Percentiles rank a stretch among this genome's conserved stretches.
These are phyloP conservation scores for Littorina saxatilis DNA, from an alignment of 1,140 invertebrate species.

Conservation along the genomic window DNA sequence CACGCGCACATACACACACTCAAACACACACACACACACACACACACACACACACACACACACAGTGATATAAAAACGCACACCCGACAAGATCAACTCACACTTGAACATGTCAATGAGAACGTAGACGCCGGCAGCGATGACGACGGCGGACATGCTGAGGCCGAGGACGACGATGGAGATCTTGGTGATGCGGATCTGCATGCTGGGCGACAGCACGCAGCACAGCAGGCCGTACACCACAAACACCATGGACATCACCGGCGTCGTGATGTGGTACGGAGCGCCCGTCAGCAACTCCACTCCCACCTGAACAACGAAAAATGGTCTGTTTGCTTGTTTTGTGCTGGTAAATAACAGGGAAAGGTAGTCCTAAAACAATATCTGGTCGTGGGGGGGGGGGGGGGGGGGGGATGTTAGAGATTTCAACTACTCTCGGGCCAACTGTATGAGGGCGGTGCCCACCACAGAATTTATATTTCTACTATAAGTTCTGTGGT, in stretches of 20 bases:
- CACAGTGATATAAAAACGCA: neutral
- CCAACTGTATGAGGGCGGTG: too few relatives aligned
- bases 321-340: too few relatives aligned
- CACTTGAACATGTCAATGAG: constrained; percentile 45
- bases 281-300: constrained; percentile 46
- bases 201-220: constrained; percentile 18
- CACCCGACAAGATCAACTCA: neutral
- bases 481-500: too few relatives aligned
- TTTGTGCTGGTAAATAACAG: too few relatives aligned
- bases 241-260: constrained; percentile 37
- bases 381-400: too few relatives aligned
- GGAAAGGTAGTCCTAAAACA: too few relatives aligned
- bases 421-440: too few relatives aligned
- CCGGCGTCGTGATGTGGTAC: constrained; percentile 36
- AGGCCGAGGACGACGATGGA: constrained; percentile 42
- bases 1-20: neutral
- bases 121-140: constrained; percentile 46
- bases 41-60: neutral
- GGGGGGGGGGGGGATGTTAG: too few relatives aligned
- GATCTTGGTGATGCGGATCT: constrained; percentile 36
- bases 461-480: too few relatives aligned
- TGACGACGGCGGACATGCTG: constrained; percentile 43
- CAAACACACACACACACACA: neutral
- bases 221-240: constrained; percentile 44
- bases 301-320: constrained; percentile 27